A percentile compares a stretch with the other conserved stretches of the same genome.
phyloP scores from a whole-genome alignment of 1,140 invertebrate genomes.

The Scaptomyza montana region DNA sequence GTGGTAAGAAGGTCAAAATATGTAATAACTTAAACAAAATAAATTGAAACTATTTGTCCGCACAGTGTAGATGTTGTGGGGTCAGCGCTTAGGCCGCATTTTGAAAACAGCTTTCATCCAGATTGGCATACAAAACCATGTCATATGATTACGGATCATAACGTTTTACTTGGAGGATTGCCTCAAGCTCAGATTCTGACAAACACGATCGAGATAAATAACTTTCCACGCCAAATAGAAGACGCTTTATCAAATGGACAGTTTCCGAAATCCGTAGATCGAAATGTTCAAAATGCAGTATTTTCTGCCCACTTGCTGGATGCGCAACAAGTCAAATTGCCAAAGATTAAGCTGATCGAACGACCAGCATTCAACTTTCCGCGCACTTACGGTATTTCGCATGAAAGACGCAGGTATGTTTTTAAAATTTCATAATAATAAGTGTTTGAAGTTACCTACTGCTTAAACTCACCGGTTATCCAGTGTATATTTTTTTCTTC shows the following conservation, averaged over 20 bases:
- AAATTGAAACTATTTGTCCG: conserved; percentile 39
- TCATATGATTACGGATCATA: conserved; percentile 86
- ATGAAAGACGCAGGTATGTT: conserved; percentile 88
- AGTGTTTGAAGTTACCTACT: too few relatives aligned
- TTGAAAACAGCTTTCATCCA: conserved; percentile 86
- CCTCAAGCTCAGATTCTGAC: conserved; percentile 89
- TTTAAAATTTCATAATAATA: conserved; percentile 13
- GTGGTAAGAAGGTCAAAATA: conserved; percentile 57
- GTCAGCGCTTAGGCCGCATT: conserved; percentile 70
- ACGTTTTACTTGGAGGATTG: conserved; percentile 89
- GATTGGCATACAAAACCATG: conserved; percentile 87
- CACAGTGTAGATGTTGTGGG: conserved; percentile 84
- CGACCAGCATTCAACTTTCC: conserved; percentile 89
- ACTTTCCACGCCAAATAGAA: conserved; percentile 86
- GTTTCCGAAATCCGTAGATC: conserved; percentile 85
- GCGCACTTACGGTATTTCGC: conserved; percentile 89
- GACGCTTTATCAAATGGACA: conserved; percentile 84
- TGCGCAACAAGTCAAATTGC: conserved; percentile 90
- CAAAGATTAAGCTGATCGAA: conserved; percentile 88
- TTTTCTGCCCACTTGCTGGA: conserved; percentile 90
- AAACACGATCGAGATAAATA: conserved; percentile 88
- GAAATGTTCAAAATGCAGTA: conserved; percentile 86
- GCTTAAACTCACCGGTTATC: too few relatives aligned
- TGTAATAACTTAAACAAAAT: background rate
- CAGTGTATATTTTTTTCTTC: too few relatives aligned